Base-by-base conservation (phyloP, 2,888 invertebrate genomes). In the Xylophagus ater region DNA sequence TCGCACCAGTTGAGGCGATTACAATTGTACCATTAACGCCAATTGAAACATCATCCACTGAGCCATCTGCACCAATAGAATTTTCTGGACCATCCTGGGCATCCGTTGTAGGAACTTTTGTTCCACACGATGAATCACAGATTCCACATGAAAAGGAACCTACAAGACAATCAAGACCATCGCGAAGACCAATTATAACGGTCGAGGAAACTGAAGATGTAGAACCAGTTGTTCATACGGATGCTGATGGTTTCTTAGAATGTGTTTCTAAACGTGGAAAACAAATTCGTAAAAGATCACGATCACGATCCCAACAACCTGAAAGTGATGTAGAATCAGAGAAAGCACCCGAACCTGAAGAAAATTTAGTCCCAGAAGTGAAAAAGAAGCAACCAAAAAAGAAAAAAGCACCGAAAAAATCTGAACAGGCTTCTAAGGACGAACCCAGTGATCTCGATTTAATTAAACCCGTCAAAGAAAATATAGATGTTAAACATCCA, bases 161-260 rank as follows among this genome's bases (percentile, higher is more conserved):
- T 2, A 31, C n/a, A n/a, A n/a, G n/a, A n/a, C 8, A 26, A 14
- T 29, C 38, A 13, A 17, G 37, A 18, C 26, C 34, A n/a, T 13
- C 12, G 17, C 19, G 24, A n/a, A 38, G 18, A 15, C 29, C 43
- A 9, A 35, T 40, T 19, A 43, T 43, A 28, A 37, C 15, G 9
- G 40, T 43, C 3, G 26, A 38, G 4, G 40, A 40, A 28, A 5
- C 10, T 9, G 23, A 14, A 3, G 21, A 26, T 20, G 9, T 20
- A 3, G 19, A 29, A 3, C 29, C 40, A 12, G 3, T 26, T n/a
- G 15, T 14, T 13, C 32, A 38, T 30, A 20, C 37, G 2, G 51
- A 51, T 23, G 42, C 37, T 19, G 70, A 70, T 53, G 70, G 70
- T 6, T 71, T 71, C 49, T 67, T 70, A 5, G 42, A 42, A 35